These are phyloP conservation scores for Carassius carassius DNA, from an alignment of 2,113 vertebrate genomes.

Conservation along the genomic window DNA sequence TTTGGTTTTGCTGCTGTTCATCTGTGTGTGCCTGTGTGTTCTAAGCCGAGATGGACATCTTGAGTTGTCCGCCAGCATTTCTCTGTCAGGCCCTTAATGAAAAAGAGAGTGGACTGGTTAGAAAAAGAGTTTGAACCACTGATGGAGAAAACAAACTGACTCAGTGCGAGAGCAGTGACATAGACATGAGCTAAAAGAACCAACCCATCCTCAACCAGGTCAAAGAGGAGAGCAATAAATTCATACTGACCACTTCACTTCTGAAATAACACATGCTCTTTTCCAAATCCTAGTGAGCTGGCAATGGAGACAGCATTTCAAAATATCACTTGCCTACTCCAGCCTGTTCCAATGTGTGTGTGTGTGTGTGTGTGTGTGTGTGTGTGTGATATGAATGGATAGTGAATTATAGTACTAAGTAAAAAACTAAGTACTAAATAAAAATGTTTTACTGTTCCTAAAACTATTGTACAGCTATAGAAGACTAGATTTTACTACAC, in stretches of 20 bases:
- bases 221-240: constrained; percentile 10
- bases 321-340: background rate
- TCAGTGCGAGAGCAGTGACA: constrained; percentile 60
- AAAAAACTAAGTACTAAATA: no score
- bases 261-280: background rate
- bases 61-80: constrained; percentile 62
- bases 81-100: constrained; percentile 72
- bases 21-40: background rate
- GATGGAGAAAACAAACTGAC: constrained; percentile 80
- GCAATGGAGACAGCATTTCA: background rate
- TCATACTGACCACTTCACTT: background rate
- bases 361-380: background rate
- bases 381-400: background rate
- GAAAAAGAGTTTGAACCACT: constrained; percentile 70
- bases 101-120: constrained; percentile 77
- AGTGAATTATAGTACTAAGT: no score
- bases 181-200: constrained; percentile 30
- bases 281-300: no score
- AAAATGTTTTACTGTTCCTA: no score
- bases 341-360: background rate
- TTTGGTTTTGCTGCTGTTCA: background rate
- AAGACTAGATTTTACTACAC: no score
- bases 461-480: no score
- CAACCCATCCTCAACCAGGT: background rate
- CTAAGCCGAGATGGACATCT: constrained; percentile 45